A percentile compares a stretch with the other conserved stretches of the same genome.
Evolutionary conservation across 2,113 vertebrate genomes (phyloP).

Genomic region (Pionites leucogaster): DNA sequence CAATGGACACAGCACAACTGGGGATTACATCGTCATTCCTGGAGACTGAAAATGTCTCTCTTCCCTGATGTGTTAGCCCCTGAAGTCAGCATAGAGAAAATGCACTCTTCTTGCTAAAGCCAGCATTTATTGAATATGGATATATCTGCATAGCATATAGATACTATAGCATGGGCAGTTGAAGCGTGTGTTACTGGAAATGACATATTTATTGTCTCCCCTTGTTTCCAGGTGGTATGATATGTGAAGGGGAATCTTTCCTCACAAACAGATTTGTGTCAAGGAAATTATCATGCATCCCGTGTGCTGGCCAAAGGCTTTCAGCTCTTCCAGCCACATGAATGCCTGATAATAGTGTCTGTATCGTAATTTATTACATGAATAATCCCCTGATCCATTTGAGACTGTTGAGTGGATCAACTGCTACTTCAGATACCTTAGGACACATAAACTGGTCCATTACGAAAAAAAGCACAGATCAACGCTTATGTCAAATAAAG

Average conservation of each 20-base stretch:
- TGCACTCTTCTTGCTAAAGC: not conserved
- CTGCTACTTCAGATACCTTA: not conserved
- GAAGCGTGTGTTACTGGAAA: not conserved
- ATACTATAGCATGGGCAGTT: not conserved
- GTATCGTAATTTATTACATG: not conserved
- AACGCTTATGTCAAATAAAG: not conserved
- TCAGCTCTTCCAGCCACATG: not conserved
- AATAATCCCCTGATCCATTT: not conserved
- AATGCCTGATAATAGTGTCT: not conserved
- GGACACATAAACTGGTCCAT: not conserved
- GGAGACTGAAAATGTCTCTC: constrained; percentile 5
- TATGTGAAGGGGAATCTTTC: not conserved
- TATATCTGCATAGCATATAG: rapidly evolving
- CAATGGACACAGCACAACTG: not conserved
- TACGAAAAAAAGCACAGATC: not conserved
- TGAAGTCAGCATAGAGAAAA: not conserved
- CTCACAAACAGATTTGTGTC: not conserved
- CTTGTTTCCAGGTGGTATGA: not conserved
- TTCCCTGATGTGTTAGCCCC: not conserved
- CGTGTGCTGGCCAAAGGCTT: not conserved
- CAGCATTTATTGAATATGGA: not conserved
- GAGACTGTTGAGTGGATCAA: not conserved
- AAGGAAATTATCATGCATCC: not conserved
- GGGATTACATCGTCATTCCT: not conserved
- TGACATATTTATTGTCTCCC: not conserved